A percentile compares a stretch with the other conserved stretches of the same genome.
phyloP scores from a whole-genome alignment of 2,888 invertebrate species.

The Caenorhabditis macrosperma region DNA sequence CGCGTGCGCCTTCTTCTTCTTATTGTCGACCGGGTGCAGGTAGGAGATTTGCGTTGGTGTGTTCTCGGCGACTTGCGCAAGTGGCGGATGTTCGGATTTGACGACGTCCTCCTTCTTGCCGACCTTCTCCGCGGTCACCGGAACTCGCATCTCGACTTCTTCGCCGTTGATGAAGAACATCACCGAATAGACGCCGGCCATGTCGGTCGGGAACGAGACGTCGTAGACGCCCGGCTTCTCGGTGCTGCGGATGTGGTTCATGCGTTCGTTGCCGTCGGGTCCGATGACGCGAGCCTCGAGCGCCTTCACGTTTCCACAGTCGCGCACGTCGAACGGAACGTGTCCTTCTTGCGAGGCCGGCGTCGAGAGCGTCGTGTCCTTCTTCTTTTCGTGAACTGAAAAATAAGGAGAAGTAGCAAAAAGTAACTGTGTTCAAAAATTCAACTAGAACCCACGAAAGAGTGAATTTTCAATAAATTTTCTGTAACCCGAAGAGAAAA shows the following conservation, averaged over 20 bases:
- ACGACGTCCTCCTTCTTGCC: slow-evolving; percentile 44
- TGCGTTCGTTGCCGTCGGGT: slow-evolving; percentile 63
- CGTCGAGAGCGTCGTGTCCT: slow-evolving; percentile 20
- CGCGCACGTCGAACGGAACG: slow-evolving; percentile 62
- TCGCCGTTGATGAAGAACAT: slow-evolving; percentile 57
- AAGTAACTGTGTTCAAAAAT: too few species aligned
- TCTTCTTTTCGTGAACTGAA: slow-evolving; percentile 51
- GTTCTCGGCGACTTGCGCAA: slow-evolving; percentile 31
- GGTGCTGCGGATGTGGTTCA: slow-evolving; percentile 42
- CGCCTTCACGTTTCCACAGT: slow-evolving; percentile 63
- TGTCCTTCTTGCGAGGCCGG: slow-evolving; percentile 60
- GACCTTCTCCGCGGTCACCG: slow-evolving; percentile 41
- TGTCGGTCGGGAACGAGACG: slow-evolving; percentile 54
- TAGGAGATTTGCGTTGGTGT: slow-evolving; percentile 16
- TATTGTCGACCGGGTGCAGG: slow-evolving; percentile 22
- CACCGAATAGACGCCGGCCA: slow-evolving; percentile 59
- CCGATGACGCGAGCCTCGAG: slow-evolving; percentile 64
- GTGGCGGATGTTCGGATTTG: slow-evolving; percentile 11
- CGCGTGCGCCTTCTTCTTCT: slow-evolving; percentile 38
- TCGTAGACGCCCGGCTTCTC: slow-evolving; percentile 54
- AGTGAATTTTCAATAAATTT: slow-evolving; percentile 4
- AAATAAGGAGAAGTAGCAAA: background rate
- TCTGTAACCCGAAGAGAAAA: background rate
- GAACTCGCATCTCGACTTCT: slow-evolving; percentile 26
- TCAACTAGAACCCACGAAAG: too few species aligned